These are phyloP conservation scores for Andrena bucephala DNA, from an alignment of 2,888 invertebrate species.

Conservation along the genomic window DNA sequence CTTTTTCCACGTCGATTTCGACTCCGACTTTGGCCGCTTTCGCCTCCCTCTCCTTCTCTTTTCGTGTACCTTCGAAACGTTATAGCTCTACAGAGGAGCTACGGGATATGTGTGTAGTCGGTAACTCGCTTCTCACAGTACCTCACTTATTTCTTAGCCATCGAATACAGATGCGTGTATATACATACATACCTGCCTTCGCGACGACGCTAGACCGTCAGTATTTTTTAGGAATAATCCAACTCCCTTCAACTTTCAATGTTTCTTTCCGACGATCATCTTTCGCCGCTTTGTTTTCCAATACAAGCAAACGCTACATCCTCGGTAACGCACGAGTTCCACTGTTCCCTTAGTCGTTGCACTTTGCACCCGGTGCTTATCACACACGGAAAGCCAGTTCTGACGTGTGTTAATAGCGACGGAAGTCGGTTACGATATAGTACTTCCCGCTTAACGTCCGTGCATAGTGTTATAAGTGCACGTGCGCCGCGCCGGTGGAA, in stretches of 20 bases:
- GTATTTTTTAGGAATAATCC: conserved; percentile 16
- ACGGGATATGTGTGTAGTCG: conserved; percentile 1
- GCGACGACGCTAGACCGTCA: background rate
- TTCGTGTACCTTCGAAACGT: conserved; percentile 37
- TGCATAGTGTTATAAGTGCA: conserved; percentile 62
- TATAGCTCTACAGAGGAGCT: conserved; percentile 37
- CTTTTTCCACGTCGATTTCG: conserved; percentile 13
- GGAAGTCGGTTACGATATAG: conserved; percentile 77
- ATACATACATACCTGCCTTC: too few species aligned
- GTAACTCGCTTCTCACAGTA: conserved; percentile 15
- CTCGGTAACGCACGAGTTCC: background rate
- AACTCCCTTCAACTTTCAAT: background rate
- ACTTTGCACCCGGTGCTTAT: conserved; percentile 69
- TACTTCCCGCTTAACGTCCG: conserved; percentile 74
- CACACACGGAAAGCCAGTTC: conserved; percentile 75
- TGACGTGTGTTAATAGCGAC: conserved; percentile 75
- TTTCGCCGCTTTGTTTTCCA: background rate
- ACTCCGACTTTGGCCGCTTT: conserved; percentile 33
- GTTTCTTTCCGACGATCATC: background rate
- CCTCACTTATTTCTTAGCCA: background rate
- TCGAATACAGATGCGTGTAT: too few species aligned
- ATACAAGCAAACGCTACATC: background rate
- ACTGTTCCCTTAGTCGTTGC: conserved; percentile 53
- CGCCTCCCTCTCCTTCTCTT: conserved; percentile 36
- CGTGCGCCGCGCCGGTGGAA: conserved; percentile 60